Evolutionary conservation across 2,113 vertebrate genomes (phyloP).

Genomic region (Tachuris rubrigastra): DNA sequence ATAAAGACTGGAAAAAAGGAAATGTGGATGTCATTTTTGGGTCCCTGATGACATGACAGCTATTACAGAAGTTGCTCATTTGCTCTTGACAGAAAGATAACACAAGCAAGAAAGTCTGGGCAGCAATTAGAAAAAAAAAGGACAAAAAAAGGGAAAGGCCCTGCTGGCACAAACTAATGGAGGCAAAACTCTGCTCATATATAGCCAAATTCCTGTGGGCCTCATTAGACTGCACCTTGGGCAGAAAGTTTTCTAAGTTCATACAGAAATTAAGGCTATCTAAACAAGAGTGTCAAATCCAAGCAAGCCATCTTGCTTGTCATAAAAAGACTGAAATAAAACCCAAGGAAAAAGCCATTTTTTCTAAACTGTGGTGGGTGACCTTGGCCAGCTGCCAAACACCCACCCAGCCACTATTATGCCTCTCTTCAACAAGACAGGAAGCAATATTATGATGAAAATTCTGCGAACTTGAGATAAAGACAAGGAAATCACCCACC

Average conservation of each 20-base stretch:
- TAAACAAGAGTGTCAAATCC: neutral
- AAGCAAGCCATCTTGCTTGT: neutral
- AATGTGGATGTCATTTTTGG: neutral
- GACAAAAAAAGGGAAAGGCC: too few relatives aligned
- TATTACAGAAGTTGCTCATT: neutral
- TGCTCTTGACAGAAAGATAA: neutral
- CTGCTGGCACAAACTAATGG: neutral
- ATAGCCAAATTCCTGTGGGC: neutral
- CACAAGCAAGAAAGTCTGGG: neutral
- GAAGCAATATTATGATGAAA: neutral
- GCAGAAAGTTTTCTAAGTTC: neutral
- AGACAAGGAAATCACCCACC: neutral
- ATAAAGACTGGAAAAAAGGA: neutral
- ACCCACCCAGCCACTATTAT: neutral
- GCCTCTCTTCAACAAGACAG: neutral
- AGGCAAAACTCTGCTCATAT: neutral
- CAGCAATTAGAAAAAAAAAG: neutral
- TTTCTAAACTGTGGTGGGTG: accelerated
- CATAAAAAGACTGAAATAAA: neutral
- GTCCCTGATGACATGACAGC: neutral
- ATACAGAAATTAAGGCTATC: neutral
- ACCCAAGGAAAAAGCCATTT: neutral
- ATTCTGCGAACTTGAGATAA: neutral
- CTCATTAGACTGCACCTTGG: neutral
- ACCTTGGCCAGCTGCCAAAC: neutral